Percentiles rank a stretch among this genome's conserved stretches.
phyloP scores from a whole-genome alignment of 1,140 invertebrate species.

The Metopolophium dirhodum region DNA sequence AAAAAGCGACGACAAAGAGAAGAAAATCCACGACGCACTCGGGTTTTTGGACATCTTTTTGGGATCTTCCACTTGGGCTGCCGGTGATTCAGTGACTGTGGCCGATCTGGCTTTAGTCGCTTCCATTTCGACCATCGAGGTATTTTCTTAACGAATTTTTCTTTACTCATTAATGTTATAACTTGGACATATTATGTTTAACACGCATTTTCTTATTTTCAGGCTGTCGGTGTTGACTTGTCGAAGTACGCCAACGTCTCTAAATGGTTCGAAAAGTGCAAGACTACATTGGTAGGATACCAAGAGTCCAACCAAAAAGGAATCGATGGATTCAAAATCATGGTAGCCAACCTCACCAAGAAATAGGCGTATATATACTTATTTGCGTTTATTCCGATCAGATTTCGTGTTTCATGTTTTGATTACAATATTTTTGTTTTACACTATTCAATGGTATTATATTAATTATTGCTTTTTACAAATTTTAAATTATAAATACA shows the following conservation, averaged over 20 bases:
- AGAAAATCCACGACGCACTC: slow-evolving; percentile 71
- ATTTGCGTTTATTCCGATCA: too few species aligned
- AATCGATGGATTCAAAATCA: slow-evolving; percentile 60
- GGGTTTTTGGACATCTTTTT: slow-evolving; percentile 74
- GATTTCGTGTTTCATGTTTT: too few species aligned
- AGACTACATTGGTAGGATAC: slow-evolving; percentile 59
- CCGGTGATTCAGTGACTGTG: slow-evolving; percentile 74
- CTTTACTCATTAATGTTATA: not conserved
- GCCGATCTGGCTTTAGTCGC: slow-evolving; percentile 74
- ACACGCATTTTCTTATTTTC: not conserved
- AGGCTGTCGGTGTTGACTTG: slow-evolving; percentile 62
- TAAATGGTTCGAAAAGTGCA: slow-evolving; percentile 63
- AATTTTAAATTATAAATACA: too few species aligned
- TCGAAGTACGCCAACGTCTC: slow-evolving; percentile 62
- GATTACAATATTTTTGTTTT: too few species aligned
- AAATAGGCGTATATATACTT: not conserved
- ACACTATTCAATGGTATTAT: too few species aligned
- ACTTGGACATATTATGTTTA: not conserved
- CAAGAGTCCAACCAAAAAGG: slow-evolving; percentile 63
- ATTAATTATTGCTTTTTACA: too few species aligned
- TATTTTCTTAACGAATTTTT: slow-evolving; percentile 51
- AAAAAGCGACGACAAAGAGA: slow-evolving; percentile 70
- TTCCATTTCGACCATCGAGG: slow-evolving; percentile 72
- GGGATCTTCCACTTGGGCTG: slow-evolving; percentile 70
- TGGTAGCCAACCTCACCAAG: slow-evolving; percentile 58